These are phyloP conservation scores for Dolomedes plantarius DNA, from an alignment of 2,888 invertebrate genomes.

Conservation along the genomic window DNA sequence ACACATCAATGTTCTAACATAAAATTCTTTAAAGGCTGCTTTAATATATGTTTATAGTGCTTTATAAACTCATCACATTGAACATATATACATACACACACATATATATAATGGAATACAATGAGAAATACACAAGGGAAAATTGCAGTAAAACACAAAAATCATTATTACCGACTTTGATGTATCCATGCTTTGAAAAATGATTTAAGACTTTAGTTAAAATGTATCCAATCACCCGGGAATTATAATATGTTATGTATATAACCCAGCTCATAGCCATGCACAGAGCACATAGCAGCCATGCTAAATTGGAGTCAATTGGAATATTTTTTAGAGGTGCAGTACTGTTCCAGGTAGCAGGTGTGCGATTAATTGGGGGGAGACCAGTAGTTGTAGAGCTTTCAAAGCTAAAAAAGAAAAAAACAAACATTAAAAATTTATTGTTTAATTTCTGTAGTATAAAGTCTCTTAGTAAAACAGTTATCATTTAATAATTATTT, in stretches of 20 bases:
- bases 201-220: conserved; percentile 91
- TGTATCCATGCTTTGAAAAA: conserved; percentile 89
- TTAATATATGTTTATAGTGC: too few relatives aligned
- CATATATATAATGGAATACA: too few relatives aligned
- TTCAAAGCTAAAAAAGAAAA: conserved; percentile 47
- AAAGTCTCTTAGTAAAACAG: too few relatives aligned
- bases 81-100: too few relatives aligned
- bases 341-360: conserved; percentile 68
- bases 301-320: conserved; percentile 80
- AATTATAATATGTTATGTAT: conserved; percentile 96
- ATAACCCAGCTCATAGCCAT: conserved; percentile 93
- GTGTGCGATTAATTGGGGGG: conserved; percentile 38
- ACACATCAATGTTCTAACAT: too few relatives aligned
- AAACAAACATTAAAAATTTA: background rate
- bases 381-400: conserved; percentile 29
- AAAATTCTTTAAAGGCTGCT: too few relatives aligned
- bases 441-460: too few relatives aligned
- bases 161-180: conserved; percentile 83
- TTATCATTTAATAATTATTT: too few relatives aligned
- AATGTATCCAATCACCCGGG: conserved; percentile 91
- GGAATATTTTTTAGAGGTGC: conserved; percentile 71
- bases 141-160: background rate
- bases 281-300: conserved; percentile 87
- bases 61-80: too few relatives aligned
- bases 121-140: too few relatives aligned